A percentile compares a stretch with the other conserved stretches of the same genome.
These are phyloP conservation scores for Amblyopsis rosae DNA, from an alignment of 2,113 vertebrate genomes.

Conservation along the genomic window DNA sequence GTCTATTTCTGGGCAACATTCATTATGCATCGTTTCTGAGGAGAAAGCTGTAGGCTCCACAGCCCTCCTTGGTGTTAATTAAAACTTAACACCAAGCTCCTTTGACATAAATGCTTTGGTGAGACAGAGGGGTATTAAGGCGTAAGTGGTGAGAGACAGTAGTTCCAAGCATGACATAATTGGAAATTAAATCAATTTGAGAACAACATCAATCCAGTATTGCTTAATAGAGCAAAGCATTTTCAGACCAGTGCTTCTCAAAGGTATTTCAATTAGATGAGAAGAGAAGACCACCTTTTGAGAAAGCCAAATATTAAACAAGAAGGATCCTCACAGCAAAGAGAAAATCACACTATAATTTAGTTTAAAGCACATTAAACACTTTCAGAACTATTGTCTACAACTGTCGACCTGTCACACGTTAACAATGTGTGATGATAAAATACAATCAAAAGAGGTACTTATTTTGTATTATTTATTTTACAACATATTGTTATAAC, in stretches of 20 bases:
- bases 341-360: slow-evolving; percentile 26
- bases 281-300: slow-evolving; percentile 19
- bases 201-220: slow-evolving; percentile 69
- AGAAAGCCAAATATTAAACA: slow-evolving; percentile 43
- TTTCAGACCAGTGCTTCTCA: slow-evolving; percentile 31
- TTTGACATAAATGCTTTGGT: slow-evolving; percentile 10
- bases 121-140: slow-evolving; percentile 34
- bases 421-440: not conserved
- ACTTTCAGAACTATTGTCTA: slow-evolving; percentile 1
- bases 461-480: not conserved
- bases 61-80: not conserved
- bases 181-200: slow-evolving; percentile 66
- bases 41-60: not conserved
- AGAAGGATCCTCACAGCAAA: not conserved
- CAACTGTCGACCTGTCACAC: not conserved
- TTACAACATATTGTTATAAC: not conserved
- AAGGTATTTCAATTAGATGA: slow-evolving; percentile 42
- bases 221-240: slow-evolving; percentile 32
- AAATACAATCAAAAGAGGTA: not conserved
- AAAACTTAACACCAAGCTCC: slow-evolving; percentile 1
- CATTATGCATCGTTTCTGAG: not conserved
- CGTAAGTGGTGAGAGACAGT: slow-evolving; percentile 29
- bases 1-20: not conserved
- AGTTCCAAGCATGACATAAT: slow-evolving; percentile 65
- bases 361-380: slow-evolving; percentile 4